Evolutionary conservation across 1,140 invertebrate genomes (phyloP).

Genomic region (Hormaphis cornu): DNA sequence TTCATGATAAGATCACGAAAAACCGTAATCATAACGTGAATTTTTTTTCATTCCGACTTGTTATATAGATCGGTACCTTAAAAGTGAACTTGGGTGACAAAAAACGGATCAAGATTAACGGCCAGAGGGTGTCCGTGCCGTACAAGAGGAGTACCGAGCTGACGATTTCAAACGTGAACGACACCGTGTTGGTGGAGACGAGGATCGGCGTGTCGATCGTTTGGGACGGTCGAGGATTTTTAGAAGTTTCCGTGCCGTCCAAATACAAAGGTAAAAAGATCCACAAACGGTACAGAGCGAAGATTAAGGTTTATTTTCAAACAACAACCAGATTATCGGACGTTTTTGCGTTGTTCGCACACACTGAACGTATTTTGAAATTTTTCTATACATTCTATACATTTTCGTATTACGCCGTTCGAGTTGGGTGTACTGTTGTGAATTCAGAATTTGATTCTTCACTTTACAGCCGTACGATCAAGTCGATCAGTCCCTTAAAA

Average conservation of each 20-base stretch:
- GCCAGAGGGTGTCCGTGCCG: conserved; percentile 59
- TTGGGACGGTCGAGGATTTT: conserved; percentile 86
- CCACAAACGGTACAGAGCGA: neutral
- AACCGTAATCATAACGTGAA: neutral
- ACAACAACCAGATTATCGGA: too few relatives aligned
- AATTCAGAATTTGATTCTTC: too few relatives aligned
- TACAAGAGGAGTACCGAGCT: conserved; percentile 45
- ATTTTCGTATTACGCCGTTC: too few relatives aligned
- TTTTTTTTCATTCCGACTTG: neutral
- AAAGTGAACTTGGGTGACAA: conserved; percentile 82
- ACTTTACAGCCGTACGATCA: too few relatives aligned
- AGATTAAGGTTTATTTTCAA: too few relatives aligned
- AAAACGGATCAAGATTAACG: conserved; percentile 76
- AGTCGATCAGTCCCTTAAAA: too few relatives aligned
- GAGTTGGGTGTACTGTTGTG: too few relatives aligned
- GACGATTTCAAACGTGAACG: conserved; percentile 50
- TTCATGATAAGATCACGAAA: too few relatives aligned
- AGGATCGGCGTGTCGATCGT: conserved; percentile 66
- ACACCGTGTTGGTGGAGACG: conserved; percentile 55
- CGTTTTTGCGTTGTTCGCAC: too few relatives aligned
- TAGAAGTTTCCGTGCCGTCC: conserved; percentile 78
- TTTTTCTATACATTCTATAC: too few relatives aligned
- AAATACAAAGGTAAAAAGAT: conserved; percentile 53
- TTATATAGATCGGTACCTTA: conserved; percentile 49
- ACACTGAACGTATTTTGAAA: too few relatives aligned